These are phyloP conservation scores for Cinclus mexicanus DNA, from an alignment of 2,113 vertebrate species.

Conservation along the genomic window DNA sequence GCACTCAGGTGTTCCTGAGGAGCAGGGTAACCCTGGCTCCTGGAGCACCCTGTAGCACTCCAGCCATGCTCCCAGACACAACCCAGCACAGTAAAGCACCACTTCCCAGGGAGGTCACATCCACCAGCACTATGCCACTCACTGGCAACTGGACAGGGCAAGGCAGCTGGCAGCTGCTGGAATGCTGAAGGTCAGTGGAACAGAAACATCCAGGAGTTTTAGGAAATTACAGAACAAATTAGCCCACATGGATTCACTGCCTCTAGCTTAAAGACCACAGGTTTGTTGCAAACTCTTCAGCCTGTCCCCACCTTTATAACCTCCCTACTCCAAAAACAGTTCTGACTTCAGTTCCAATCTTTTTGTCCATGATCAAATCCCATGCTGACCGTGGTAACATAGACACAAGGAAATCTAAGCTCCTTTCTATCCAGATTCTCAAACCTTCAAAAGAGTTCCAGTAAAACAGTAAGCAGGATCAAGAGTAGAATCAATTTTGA, in stretches of 20 bases:
- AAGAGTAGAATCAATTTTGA: background rate
- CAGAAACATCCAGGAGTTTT: background rate
- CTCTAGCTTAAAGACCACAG: background rate
- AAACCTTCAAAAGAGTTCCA: background rate
- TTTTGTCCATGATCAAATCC: accelerated
- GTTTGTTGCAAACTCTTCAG: background rate
- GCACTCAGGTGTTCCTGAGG: too few species aligned
- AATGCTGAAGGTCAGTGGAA: accelerated
- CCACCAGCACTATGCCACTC: background rate
- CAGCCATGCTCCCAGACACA: accelerated
- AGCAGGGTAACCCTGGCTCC: background rate
- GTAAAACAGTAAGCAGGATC: background rate
- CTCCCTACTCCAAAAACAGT: background rate
- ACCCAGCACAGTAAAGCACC: background rate
- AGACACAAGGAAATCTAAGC: background rate
- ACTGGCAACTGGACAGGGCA: background rate
- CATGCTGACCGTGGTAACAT: accelerated
- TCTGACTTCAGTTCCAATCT: accelerated
- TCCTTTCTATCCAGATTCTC: background rate
- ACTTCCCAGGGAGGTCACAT: background rate
- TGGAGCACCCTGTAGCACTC: background rate
- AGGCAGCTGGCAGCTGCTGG: background rate
- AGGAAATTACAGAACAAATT: background rate
- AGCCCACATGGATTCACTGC: accelerated
- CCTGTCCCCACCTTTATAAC: background rate